A percentile compares a stretch with the other conserved stretches of the same genome.
phyloP scores from a whole-genome alignment of 37 sponge, comb jelly and placozoan genomes.

The Cliona cf. orientalis region DNA sequence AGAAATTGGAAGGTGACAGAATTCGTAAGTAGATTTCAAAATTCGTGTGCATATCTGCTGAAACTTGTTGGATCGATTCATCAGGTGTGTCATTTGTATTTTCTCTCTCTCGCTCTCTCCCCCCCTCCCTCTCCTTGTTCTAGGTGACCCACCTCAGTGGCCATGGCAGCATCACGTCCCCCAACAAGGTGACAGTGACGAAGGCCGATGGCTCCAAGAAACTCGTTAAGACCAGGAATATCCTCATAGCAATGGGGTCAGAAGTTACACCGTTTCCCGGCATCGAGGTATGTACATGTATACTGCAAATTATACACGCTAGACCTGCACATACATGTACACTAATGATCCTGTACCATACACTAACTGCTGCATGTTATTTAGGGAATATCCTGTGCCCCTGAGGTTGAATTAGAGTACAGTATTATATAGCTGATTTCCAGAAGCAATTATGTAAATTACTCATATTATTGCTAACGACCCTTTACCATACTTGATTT shows the following conservation, averaged over 20 bases:
- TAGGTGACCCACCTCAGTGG: conserved; percentile 90
- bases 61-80: background rate
- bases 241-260: conserved; percentile 96
- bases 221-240: conserved; percentile 86
- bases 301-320: background rate
- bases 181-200: conserved; percentile 86
- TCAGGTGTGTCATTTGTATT: background rate
- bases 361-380: background rate
- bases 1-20: too few species aligned
- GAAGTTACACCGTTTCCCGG: conserved; percentile 95
- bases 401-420: too few species aligned
- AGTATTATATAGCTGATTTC: too few species aligned
- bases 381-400: too few species aligned
- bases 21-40: background rate
- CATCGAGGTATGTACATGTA: conserved; percentile 69
- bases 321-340: background rate
- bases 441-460: too few species aligned
- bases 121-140: background rate
- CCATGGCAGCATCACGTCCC: conserved; percentile 79
- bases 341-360: background rate
- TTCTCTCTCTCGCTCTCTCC: background rate
- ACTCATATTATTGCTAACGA: background rate
- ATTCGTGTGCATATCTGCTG: background rate
- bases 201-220: conserved; percentile 63
- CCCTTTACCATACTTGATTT: background rate